Conservation (phyloP, 2,113 vertebrate genomes). For the Piaya cayana region DNA sequence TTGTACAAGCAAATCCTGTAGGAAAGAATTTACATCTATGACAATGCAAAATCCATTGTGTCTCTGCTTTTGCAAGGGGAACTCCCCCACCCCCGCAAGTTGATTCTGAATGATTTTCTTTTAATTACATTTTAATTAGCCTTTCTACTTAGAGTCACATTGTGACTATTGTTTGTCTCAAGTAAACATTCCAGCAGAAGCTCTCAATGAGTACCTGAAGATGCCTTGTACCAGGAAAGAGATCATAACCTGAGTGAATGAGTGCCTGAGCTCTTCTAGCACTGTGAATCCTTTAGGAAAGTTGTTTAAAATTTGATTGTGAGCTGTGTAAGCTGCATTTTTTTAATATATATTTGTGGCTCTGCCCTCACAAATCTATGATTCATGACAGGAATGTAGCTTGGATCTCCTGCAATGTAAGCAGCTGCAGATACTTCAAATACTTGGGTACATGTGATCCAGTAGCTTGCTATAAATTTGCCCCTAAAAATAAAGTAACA, state of each 20-base stretch:
- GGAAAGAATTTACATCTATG: background rate
- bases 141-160: background rate
- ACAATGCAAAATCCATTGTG: background rate
- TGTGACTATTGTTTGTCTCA: background rate
- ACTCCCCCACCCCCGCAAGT: background rate
- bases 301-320: slow-evolving; percentile 33
- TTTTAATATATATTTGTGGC: slow-evolving; percentile 67
- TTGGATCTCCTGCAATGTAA: slow-evolving; percentile 83
- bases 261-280: background rate
- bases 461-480: slow-evolving; percentile 83
- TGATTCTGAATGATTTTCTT: background rate
- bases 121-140: background rate
- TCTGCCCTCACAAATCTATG: slow-evolving; percentile 76
- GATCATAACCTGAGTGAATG: background rate
- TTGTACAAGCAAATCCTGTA: slow-evolving; percentile 15
- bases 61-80: background rate
- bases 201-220: background rate
- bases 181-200: background rate
- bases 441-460: slow-evolving; percentile 84
- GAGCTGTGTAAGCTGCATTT: slow-evolving; percentile 44
- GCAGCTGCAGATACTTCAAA: slow-evolving; percentile 86
- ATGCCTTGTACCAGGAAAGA: background rate
- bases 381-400: slow-evolving; percentile 83
- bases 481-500: slow-evolving; percentile 87
- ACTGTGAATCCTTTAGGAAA: background rate